Evolutionary conservation across 2,888 invertebrate genomes (phyloP).

Genomic region (Clunio marinus): DNA sequence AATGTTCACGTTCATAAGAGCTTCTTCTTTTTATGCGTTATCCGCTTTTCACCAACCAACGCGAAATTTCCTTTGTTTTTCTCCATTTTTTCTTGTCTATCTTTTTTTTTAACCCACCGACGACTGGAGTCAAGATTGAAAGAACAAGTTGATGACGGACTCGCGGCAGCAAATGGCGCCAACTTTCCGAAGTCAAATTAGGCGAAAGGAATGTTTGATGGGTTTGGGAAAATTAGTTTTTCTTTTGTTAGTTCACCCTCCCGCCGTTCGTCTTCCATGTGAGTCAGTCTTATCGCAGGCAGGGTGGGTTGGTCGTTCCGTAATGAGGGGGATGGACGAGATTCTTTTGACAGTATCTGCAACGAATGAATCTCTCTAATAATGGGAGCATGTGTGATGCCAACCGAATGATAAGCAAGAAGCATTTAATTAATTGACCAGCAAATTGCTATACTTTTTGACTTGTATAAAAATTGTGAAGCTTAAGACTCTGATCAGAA

Average conservation of each 20-base stretch:
- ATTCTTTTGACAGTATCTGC: background rate
- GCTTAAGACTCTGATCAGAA: conserved; percentile 20
- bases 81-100: background rate
- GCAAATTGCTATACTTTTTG: conserved; percentile 19
- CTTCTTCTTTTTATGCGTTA: too few species aligned
- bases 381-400: conserved; percentile 17
- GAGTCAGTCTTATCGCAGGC: conserved; percentile 7
- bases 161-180: conserved; percentile 12
- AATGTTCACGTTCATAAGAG: too few species aligned
- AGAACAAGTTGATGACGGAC: conserved; percentile 11
- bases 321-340: background rate
- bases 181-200: conserved; percentile 27
- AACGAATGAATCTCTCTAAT: background rate
- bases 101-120: background rate
- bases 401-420: conserved; percentile 23
- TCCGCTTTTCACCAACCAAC: background rate
- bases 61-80: background rate
- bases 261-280: background rate
- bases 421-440: conserved; percentile 35
- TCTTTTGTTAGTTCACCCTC: background rate
- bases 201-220: background rate
- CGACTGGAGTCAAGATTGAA: conserved; percentile 17
- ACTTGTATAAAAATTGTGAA: conserved; percentile 7
- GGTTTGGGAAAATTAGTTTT: conserved; percentile 9
- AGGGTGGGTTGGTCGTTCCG: background rate